Conservation (phyloP, 2,113 vertebrate species). For the Sinocyclocheilus maitianheensis region DNA sequence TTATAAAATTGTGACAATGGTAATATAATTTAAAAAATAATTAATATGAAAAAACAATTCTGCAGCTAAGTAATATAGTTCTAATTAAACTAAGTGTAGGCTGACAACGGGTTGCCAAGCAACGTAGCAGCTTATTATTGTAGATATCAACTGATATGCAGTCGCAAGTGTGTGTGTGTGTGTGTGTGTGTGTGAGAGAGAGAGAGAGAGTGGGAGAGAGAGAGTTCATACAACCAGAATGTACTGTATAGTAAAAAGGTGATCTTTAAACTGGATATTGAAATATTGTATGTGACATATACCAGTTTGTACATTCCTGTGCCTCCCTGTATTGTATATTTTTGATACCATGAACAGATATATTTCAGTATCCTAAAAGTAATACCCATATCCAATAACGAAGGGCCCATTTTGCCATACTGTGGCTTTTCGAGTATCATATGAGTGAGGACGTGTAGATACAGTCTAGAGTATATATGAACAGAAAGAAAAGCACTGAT, state of each 20-base stretch:
- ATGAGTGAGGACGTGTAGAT: slow-evolving; percentile 19
- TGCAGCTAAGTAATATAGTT: not conserved
- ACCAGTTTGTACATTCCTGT: not conserved
- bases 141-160: not conserved
- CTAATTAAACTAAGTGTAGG: not conserved
- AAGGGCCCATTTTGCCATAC: not conserved
- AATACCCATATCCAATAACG: not conserved
- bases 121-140: not conserved
- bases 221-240: not conserved
- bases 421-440: not conserved
- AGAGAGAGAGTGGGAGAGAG: too few relatives aligned
- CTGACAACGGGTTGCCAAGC: not conserved
- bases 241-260: not conserved
- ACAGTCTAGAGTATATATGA: slow-evolving; percentile 38
- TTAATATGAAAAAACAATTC: not conserved
- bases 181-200: not conserved
- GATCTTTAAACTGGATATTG: not conserved
- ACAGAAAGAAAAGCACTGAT: slow-evolving; percentile 28
- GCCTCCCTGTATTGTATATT: not conserved
- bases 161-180: not conserved
- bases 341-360: not conserved
- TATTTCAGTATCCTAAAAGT: not conserved
- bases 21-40: not conserved
- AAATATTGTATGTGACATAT: not conserved
- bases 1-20: not conserved